Conservation (phyloP, 2,797 vertebrate species). For the Characodon lateralis region DNA sequence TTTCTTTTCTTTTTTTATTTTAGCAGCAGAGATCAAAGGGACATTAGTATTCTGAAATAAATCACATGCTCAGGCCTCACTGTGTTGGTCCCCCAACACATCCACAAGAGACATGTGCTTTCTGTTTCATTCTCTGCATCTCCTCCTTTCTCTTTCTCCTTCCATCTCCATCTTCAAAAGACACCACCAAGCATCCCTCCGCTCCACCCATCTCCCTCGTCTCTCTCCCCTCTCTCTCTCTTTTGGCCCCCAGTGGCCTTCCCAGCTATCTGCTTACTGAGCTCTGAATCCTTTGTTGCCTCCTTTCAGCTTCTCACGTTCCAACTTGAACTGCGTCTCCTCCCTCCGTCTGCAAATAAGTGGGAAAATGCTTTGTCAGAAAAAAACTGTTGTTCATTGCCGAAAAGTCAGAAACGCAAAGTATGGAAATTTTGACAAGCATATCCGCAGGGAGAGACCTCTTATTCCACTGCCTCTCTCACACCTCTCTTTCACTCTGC, state of each 20-base stretch:
- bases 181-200: conserved; percentile 39
- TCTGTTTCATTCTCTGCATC: conserved; percentile 41
- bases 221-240: conserved; percentile 26
- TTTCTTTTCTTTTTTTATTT: conserved; percentile 62
- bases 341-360: conserved; percentile 76
- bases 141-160: conserved; percentile 60
- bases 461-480: conserved; percentile 26
- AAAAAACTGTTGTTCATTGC: conserved; percentile 70
- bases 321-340: conserved; percentile 65
- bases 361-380: conserved; percentile 79
- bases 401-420: conserved; percentile 75
- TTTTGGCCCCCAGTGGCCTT: conserved; percentile 69
- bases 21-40: conserved; percentile 78
- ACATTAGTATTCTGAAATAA: conserved; percentile 83
- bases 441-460: conserved; percentile 67
- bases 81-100: conserved; percentile 74
- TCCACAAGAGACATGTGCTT: conserved; percentile 62
- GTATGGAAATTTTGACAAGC: conserved; percentile 75
- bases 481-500: conserved; percentile 35
- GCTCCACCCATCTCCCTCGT: conserved; percentile 3
- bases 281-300: conserved; percentile 75
- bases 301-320: conserved; percentile 73
- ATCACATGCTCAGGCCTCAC: conserved; percentile 75
- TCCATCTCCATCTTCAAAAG: conserved; percentile 70
- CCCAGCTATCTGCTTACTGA: conserved; percentile 72